These are phyloP conservation scores for Lomographa bimaculata DNA, from an alignment of 2,888 invertebrate genomes.

Conservation along the genomic window DNA sequence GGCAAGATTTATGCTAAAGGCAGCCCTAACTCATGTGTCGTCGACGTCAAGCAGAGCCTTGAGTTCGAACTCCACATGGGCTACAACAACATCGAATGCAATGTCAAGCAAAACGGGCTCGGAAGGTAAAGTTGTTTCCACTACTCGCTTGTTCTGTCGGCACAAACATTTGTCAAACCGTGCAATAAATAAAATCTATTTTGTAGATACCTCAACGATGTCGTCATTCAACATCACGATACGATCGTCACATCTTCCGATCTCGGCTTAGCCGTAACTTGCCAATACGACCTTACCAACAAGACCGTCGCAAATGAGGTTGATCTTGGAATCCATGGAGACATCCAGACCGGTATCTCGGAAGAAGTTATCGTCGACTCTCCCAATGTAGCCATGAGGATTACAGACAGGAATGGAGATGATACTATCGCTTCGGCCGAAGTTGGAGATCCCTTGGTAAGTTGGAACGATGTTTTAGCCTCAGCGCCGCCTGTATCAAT, in stretches of 20 bases:
- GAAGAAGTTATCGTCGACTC: conserved; percentile 97
- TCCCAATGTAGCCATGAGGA: conserved; percentile 97
- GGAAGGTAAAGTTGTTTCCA: conserved; percentile 82
- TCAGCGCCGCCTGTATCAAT: neutral
- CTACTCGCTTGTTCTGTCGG: neutral
- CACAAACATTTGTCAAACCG: conserved; percentile 4
- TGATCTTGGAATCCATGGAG: conserved; percentile 94
- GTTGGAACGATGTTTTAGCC: conserved; percentile 18
- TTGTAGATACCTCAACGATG: conserved; percentile 91
- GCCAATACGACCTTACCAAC: conserved; percentile 96
- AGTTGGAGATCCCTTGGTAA: conserved; percentile 94
- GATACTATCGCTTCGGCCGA: conserved; percentile 94
- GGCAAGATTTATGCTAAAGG: conserved; percentile 98
- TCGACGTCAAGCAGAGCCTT: conserved; percentile 93
- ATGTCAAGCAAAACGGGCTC: conserved; percentile 94
- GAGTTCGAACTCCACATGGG: conserved; percentile 97
- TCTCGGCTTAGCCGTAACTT: conserved; percentile 95
- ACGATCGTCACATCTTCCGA: conserved; percentile 97
- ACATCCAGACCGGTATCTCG: conserved; percentile 92
- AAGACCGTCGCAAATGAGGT: conserved; percentile 97
- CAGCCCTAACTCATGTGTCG: conserved; percentile 95
- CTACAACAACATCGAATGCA: conserved; percentile 96
- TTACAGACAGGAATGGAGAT: conserved; percentile 92
- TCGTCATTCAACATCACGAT: conserved; percentile 97
- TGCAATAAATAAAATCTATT: conserved; percentile 21